These are phyloP conservation scores for Drosophila sechellia DNA, from an alignment of 1,140 invertebrate species.

Conservation along the genomic window DNA sequence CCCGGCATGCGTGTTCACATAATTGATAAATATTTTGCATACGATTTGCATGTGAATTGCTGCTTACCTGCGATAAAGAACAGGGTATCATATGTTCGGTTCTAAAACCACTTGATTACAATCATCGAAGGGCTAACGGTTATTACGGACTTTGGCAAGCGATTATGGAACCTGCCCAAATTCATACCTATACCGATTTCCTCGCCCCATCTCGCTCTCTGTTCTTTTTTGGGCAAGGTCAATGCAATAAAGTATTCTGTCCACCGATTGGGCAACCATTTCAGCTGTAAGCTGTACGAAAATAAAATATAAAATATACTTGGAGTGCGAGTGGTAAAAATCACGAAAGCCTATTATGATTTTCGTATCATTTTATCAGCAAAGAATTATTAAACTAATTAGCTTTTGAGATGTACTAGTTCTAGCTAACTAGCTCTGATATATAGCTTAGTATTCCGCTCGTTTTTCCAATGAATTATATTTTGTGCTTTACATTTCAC, in stretches of 20 bases:
- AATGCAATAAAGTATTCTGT: conserved; percentile 62
- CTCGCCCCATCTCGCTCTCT: conserved; percentile 32
- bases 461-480: not conserved
- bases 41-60: conserved; percentile 58
- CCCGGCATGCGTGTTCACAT: conserved; percentile 65
- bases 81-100: conserved; percentile 7
- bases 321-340: not conserved
- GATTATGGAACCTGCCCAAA: conserved; percentile 40
- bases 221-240: conserved; percentile 71
- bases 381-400: not conserved
- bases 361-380: no score
- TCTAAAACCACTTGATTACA: conserved; percentile 7
- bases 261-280: conserved; percentile 16
- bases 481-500: not conserved
- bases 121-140: conserved; percentile 30
- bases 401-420: not conserved
- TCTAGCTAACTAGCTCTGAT: not conserved
- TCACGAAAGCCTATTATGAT: not conserved
- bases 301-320: no score
- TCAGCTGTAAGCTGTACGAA: no score
- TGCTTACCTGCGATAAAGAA: not conserved
- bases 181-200: conserved; percentile 17
- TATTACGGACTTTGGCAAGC: conserved; percentile 22
- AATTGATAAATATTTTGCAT: conserved; percentile 53
- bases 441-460: not conserved